Evolutionary conservation across 2,888 invertebrate species (phyloP), one percentile per base, ranked within the genome.

Genomic region (Agrochola lota): DNA sequence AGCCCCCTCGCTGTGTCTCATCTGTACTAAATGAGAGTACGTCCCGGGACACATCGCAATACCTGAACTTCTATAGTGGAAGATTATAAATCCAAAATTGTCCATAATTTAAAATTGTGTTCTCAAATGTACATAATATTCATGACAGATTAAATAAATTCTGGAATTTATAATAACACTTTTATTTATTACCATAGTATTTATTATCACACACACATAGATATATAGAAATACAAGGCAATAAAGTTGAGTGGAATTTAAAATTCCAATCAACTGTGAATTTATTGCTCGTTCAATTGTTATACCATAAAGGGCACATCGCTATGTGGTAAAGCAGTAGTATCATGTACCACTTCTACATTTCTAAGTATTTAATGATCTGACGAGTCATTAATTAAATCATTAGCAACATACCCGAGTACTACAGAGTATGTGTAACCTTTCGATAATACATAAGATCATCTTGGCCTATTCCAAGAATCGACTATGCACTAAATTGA

Each of bases 61-160:
- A 23, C 35, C 64, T 26, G 30, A 76, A 43, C 62, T n/a, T 62
- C 43, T 30, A 46, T 40, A n/a, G 2, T 63, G 71, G 23, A 71
- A 82, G 26, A 49, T n/a, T 70, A 35, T 76, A 72, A 85, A 81
- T 83, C 66, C 81, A 55, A 88, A 87, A 86, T 86, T 86, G 49
- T n/a, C 67, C 75, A 76, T 68, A 52, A 20, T 40, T 23, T 49
- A 35, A 74, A 83, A 86, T 77, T 80, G 75, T 69, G 72, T 71
- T 78, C 40, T 68, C 23, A 46, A 55, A 73, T 86, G 77, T 85
- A 77, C 77, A 86, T 78, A 75, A 70, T 62, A 15, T 59, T 84
- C 71, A 72, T 70, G 62, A 69, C 35, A 40, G 59, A 80, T 78
- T 75, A 75, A 85, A 84, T 80, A 80, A 20, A 86, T 78, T 83